Percentiles rank a stretch among this genome's conserved stretches.
These are phyloP conservation scores for Conus canariensis DNA, from an alignment of 2,888 invertebrate genomes.

Conservation along the genomic window DNA sequence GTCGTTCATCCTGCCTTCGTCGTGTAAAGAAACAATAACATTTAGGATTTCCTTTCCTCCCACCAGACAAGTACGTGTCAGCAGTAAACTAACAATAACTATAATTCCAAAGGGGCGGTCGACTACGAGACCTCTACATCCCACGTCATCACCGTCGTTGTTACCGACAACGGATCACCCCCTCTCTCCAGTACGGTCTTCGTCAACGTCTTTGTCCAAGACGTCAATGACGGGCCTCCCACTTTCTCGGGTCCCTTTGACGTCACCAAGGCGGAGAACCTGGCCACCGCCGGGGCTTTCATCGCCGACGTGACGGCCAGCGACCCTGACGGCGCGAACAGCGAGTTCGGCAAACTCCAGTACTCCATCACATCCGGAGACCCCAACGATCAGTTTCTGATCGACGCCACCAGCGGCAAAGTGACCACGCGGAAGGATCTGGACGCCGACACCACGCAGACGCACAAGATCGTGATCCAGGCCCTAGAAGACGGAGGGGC, in stretches of 20 bases:
- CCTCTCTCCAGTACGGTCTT: constrained; percentile 51
- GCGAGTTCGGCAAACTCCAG: constrained; percentile 55
- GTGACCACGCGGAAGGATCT: constrained; percentile 43
- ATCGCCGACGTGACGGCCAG: constrained; percentile 56
- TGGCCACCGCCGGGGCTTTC: constrained; percentile 46
- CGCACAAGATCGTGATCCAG: constrained; percentile 79
- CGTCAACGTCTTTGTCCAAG: constrained; percentile 57
- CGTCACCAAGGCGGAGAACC: constrained; percentile 51
- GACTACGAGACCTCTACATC: constrained; percentile 54
- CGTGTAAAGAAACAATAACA: too few species aligned
- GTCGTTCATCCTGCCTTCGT: too few species aligned
- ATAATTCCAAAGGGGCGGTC: constrained; percentile 44
- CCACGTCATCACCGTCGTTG: constrained; percentile 53
- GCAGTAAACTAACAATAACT: too few species aligned
- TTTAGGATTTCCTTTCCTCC: too few species aligned
- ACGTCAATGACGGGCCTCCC: constrained; percentile 65
- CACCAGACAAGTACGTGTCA: too few species aligned
- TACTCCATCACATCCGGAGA: constrained; percentile 63
- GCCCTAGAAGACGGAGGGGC: constrained; percentile 57
- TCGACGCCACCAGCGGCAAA: constrained; percentile 48
- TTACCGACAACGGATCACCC: constrained; percentile 37
- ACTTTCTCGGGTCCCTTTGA: constrained; percentile 51
- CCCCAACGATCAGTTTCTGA: constrained; percentile 55
- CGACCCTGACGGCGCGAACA: constrained; percentile 60
- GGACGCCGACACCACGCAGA: constrained; percentile 48